A percentile compares a stretch with the other conserved stretches of the same genome.
phyloP scores from a whole-genome alignment of 2,797 vertebrate species.

The Parotocinclus haroldoi region DNA sequence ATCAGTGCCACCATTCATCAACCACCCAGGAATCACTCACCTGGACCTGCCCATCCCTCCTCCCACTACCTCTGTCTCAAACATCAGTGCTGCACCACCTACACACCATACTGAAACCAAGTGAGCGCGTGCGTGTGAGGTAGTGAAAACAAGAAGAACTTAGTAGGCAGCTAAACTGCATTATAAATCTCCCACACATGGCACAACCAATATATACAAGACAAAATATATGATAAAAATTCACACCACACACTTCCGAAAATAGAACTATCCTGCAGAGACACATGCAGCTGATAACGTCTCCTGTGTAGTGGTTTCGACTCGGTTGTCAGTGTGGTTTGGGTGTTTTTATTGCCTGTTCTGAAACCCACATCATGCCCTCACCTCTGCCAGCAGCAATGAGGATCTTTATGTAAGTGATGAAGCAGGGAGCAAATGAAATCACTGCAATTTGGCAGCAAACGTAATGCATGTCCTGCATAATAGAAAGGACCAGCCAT shows the following conservation, averaged over 20 bases:
- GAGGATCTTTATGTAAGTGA: conserved; percentile 49
- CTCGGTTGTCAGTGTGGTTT: conserved; percentile 42
- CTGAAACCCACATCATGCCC: conserved; percentile 45
- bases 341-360: conserved; percentile 36
- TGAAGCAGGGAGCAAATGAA: conserved; percentile 55
- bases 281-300: conserved; percentile 41
- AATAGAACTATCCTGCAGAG: conserved; percentile 47
- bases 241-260: conserved; percentile 12
- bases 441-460: conserved; percentile 55
- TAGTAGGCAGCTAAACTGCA: conserved; percentile 31
- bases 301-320: conserved; percentile 20
- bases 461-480: conserved; percentile 42
- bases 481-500: conserved; percentile 51
- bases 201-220: conserved; percentile 18
- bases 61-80: conserved; percentile 17
- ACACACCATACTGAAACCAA: conserved; percentile 8
- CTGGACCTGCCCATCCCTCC: conserved; percentile 25
- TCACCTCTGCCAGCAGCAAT: conserved; percentile 46
- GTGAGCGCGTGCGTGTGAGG: conserved; percentile 20
- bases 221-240: conserved; percentile 19
- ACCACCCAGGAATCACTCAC: conserved; percentile 43
- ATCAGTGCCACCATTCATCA: conserved; percentile 59
- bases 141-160: conserved; percentile 15
- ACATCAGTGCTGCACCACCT: conserved; percentile 10
- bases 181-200: conserved; percentile 45